These are phyloP conservation scores for Chelon auratus DNA, from an alignment of 2,797 vertebrate species.

Conservation along the genomic window DNA sequence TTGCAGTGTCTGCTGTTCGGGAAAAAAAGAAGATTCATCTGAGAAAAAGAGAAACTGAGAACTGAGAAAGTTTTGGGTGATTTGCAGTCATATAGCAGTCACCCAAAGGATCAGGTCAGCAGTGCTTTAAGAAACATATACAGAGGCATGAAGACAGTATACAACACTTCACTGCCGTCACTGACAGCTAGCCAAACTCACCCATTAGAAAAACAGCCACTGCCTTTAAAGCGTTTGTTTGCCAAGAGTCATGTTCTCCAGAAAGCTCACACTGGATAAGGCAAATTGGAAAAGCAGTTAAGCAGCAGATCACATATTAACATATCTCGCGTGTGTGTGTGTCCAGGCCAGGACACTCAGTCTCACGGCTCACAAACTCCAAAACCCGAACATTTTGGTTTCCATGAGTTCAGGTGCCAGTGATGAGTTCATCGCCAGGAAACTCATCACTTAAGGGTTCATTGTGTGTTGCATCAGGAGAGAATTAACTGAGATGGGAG, in stretches of 20 bases:
- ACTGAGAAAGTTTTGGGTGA: too few species aligned
- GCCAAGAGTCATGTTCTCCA: constrained; percentile 11
- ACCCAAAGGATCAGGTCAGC: too few species aligned
- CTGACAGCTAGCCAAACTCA: too few species aligned
- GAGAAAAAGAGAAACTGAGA: too few species aligned
- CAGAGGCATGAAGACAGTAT: too few species aligned
- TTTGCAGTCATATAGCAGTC: too few species aligned
- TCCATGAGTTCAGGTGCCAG: constrained; percentile 26
- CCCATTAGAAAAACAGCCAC: too few species aligned
- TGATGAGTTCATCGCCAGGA: constrained; percentile 31
- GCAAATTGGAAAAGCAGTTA: not conserved
- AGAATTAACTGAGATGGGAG: constrained; percentile 25
- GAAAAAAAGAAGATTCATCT: too few species aligned
- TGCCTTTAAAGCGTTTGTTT: too few species aligned
- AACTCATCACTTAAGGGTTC: constrained; percentile 24
- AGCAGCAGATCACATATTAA: constrained; percentile 40
- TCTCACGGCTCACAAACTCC: constrained; percentile 23
- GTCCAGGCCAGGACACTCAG: constrained; percentile 13
- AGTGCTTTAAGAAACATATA: too few species aligned
- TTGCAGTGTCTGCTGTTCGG: too few species aligned
- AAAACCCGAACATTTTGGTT: constrained; percentile 34
- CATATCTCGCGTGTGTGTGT: constrained; percentile 13
- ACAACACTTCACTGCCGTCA: too few species aligned
- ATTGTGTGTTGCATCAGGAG: constrained; percentile 27
- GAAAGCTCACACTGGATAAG: constrained; percentile 5